Conservation (phyloP, 2,888 invertebrate genomes). For the Hirtodrosophila cameraria region DNA sequence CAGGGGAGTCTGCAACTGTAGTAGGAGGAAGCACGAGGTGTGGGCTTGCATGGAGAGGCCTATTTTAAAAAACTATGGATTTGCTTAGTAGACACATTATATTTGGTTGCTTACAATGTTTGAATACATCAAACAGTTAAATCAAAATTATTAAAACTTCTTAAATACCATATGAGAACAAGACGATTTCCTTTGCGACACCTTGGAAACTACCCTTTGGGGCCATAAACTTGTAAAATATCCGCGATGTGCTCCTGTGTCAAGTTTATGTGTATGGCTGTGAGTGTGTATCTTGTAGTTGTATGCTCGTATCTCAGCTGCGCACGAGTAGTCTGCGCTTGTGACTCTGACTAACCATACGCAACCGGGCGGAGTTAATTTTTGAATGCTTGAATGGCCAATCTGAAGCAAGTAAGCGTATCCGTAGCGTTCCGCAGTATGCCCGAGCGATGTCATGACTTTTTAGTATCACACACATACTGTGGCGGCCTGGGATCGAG, state of each 20-base stretch:
- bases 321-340: conserved; percentile 72
- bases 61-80: too few species aligned
- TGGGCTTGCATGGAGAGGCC: too few species aligned
- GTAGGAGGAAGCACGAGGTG: too few species aligned
- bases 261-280: conserved; percentile 9
- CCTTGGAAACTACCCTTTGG: background rate
- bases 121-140: too few species aligned
- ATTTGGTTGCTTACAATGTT: too few species aligned
- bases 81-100: too few species aligned
- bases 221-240: background rate
- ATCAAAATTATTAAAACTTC: too few species aligned
- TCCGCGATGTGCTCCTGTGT: conserved; percentile 27
- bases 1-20: too few species aligned
- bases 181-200: too few species aligned
- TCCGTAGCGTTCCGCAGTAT: conserved; percentile 81
- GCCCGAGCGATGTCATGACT: conserved; percentile 81
- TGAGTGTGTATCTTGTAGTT: conserved; percentile 36
- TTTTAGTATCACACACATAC: conserved; percentile 67
- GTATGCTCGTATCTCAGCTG: conserved; percentile 64
- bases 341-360: conserved; percentile 77
- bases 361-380: conserved; percentile 84
- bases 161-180: too few species aligned
- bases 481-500: conserved; percentile 38
- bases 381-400: conserved; percentile 84
- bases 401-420: conserved; percentile 84